phyloP scores from a whole-genome alignment of 2,797 vertebrate genomes.

The Aratinga solstitialis region DNA sequence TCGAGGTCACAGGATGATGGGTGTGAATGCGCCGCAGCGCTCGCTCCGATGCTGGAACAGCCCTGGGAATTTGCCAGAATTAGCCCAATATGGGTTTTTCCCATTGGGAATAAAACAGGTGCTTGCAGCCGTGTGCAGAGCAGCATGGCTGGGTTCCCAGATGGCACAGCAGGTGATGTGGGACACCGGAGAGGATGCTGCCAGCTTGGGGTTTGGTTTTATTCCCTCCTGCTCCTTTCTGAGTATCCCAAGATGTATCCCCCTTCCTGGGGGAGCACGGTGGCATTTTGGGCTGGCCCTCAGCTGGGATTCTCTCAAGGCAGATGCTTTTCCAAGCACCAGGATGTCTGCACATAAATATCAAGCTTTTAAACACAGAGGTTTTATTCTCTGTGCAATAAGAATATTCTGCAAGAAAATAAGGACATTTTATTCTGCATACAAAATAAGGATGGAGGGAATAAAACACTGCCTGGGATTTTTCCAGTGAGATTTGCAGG shows the following conservation, averaged over 20 bases:
- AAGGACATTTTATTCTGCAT: background rate
- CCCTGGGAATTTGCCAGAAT: background rate
- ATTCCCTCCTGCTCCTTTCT: background rate
- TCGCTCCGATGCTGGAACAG: rapidly evolving
- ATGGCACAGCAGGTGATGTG: rapidly evolving
- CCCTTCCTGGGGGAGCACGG: rapidly evolving
- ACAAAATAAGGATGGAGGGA: background rate
- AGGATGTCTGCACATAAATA: rapidly evolving
- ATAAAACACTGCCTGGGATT: background rate
- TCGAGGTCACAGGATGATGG: rapidly evolving
- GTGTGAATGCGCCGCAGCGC: rapidly evolving
- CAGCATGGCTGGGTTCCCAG: rapidly evolving
- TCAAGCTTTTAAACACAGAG: background rate
- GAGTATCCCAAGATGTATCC: background rate
- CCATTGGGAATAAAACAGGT: background rate
- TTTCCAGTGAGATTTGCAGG: background rate
- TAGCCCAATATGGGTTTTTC: background rate
- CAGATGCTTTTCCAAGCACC: background rate
- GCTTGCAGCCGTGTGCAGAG: rapidly evolving
- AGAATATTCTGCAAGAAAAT: background rate
- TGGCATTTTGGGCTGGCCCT: background rate
- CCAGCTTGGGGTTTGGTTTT: background rate
- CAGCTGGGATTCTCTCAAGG: background rate
- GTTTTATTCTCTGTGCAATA: background rate
- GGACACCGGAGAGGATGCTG: rapidly evolving